Percentiles rank a stretch among this genome's conserved stretches.
Evolutionary conservation across 2,113 vertebrate species (phyloP).

Genomic region (Charadrius vociferus): DNA sequence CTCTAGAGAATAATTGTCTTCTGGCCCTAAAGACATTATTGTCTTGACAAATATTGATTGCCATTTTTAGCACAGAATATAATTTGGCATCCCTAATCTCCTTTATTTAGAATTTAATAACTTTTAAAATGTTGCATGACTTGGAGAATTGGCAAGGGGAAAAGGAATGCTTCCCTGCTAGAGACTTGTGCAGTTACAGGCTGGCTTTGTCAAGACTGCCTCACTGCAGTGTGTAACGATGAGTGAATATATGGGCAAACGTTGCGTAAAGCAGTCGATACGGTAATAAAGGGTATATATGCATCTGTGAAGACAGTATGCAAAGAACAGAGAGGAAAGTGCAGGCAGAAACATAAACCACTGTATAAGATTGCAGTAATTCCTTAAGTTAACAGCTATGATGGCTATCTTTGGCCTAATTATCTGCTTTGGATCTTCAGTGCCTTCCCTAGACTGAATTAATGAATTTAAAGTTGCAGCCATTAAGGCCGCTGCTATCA

Average conservation of each 20-base stretch:
- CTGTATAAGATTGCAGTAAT: neutral
- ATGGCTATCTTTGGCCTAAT: neutral
- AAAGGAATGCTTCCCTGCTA: neutral
- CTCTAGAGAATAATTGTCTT: neutral
- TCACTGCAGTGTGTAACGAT: neutral
- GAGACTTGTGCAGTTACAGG: neutral
- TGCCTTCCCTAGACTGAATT: neutral
- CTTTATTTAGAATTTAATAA: constrained; percentile 65
- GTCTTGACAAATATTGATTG: constrained; percentile 45
- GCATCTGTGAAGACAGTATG: neutral
- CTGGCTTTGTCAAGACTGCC: neutral
- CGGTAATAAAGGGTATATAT: neutral
- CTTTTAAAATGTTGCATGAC: constrained; percentile 22
- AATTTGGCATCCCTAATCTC: constrained; percentile 31
- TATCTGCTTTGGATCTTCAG: neutral
- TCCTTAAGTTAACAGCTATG: neutral
- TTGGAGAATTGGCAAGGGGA: constrained; percentile 14
- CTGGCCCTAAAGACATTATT: neutral
- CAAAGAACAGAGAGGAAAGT: neutral
- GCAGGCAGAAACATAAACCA: neutral
- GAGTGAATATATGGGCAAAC: neutral
- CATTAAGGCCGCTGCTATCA: neutral
- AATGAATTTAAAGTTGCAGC: neutral
- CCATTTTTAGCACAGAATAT: constrained; percentile 33
- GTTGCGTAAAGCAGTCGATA: accelerated